Base-by-base conservation (phyloP, 2,888 invertebrate species). In the Himalopsyche tibetana region DNA sequence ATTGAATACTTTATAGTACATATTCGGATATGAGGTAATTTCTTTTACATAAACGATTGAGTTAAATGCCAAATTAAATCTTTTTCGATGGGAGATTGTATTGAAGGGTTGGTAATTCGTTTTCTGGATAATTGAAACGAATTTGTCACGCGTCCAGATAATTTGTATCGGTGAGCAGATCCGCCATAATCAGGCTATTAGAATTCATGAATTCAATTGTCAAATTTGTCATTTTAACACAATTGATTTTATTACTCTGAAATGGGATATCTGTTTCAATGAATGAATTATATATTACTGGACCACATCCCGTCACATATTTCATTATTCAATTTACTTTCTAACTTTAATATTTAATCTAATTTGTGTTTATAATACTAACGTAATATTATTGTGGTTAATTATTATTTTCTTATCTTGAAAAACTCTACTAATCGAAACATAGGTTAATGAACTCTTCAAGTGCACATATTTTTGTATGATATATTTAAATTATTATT, bases 141-240 rank as follows among this genome's bases (percentile, higher is more conserved):
- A 86, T 86, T 81, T 74, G 83, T 83, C 80, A 85, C 84, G 88
- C 85, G 87, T 63, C 85, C 87, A 80, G 86, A 87, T 88, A 87
- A 88, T 87, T 86, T 85, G 87, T 88, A 82, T 86, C 87, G 84
- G 84, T 56, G 85, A 86, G 81, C 86, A 87, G 87, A 87, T 83
- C 74, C 83, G 85, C 80, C 87, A 87, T 88, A 88, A 88, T 88
- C 86, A 84, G 83, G 86, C 86, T 82, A 84, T 87, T 87, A 86
- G 85, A 87, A 87, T 88, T 86, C 86, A 87, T 86, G 84, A 74
- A 84, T 82, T 87, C 86, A 74, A 82, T 84, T 87, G 86, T 80
- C 69, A 69, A 69, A 80, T 40, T 63, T 36, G 83, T 55, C 82
- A 74, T 36, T 74, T 74, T 74, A 38, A 82, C 51, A 11, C 82